Percentiles rank a stretch among this genome's conserved stretches.
These are phyloP conservation scores for Helleia helle DNA, from an alignment of 2,888 invertebrate genomes.

Conservation along the genomic window DNA sequence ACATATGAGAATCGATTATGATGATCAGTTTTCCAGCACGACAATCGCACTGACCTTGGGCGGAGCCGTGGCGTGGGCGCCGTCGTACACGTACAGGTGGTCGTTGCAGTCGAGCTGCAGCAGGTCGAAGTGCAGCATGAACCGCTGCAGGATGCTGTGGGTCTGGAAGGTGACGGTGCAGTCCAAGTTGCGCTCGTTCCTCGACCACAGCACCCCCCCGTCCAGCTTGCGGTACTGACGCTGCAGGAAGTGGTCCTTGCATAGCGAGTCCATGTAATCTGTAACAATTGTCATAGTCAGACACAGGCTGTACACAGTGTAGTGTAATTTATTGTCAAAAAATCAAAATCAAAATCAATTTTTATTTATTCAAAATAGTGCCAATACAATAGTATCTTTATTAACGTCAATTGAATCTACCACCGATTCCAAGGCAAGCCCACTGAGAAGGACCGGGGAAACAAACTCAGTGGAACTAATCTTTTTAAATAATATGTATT, in stretches of 20 bases:
- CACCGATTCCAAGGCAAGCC: no score
- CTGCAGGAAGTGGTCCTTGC: constrained; percentile 92
- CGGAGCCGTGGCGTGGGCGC: constrained; percentile 90
- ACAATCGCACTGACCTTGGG: constrained; percentile 92
- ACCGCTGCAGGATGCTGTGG: constrained; percentile 93
- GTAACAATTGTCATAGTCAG: constrained; percentile 45
- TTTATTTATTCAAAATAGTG: no score
- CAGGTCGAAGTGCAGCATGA: constrained; percentile 94
- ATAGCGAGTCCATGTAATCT: constrained; percentile 93
- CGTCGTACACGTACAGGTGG: constrained; percentile 93
- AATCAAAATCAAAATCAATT: no score
- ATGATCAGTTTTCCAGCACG: no score
- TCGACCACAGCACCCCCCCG: constrained; percentile 91
- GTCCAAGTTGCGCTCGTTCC: constrained; percentile 92
- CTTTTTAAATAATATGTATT: no score
- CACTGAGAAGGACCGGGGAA: no score
- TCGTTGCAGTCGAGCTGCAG: constrained; percentile 95
- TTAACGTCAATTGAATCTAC: no score
- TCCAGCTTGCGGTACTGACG: constrained; percentile 93
- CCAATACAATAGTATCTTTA: no score
- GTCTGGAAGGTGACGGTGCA: constrained; percentile 96
- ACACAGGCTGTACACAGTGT: neutral
- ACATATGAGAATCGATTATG: no score
- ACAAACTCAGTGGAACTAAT: no score
- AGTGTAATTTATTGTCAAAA: no score